Percentiles rank a stretch among this genome's conserved stretches.
phyloP scores from a whole-genome alignment of 2,113 vertebrate species.

The Crotalus horridus region DNA sequence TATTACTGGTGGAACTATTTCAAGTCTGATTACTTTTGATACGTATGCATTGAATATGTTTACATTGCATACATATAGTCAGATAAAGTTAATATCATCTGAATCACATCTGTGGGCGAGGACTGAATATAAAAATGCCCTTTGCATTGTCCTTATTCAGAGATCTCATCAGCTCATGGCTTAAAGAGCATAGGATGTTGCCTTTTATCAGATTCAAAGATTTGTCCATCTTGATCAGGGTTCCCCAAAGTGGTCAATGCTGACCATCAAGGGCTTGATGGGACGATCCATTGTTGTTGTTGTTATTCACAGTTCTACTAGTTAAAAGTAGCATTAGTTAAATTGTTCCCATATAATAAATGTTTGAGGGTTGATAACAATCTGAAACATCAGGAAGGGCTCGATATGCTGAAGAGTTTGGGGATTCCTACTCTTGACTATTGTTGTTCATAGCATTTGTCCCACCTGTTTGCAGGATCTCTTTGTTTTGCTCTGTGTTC shows the following conservation, averaged over 20 bases:
- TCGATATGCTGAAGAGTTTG: neutral
- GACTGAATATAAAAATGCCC: neutral
- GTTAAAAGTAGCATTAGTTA: neutral
- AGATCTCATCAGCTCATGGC: neutral
- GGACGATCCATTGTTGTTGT: neutral
- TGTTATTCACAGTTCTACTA: neutral
- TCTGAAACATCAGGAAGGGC: neutral
- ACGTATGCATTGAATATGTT: neutral
- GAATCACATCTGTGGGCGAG: neutral
- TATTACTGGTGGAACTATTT: neutral
- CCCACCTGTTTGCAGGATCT: neutral
- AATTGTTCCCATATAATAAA: neutral
- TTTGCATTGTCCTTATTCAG: neutral
- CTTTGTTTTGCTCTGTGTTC: neutral
- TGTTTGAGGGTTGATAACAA: neutral
- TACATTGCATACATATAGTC: neutral
- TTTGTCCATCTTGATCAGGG: neutral
- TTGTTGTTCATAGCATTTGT: neutral
- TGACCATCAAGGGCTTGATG: neutral
- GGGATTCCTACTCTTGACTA: neutral
- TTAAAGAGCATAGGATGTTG: no score
- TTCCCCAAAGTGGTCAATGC: neutral
- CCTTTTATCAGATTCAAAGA: neutral
- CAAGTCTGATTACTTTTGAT: neutral
- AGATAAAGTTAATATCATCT: neutral